Base-by-base conservation (phyloP, 2,113 vertebrate genomes). In the Colaptes auratus region DNA sequence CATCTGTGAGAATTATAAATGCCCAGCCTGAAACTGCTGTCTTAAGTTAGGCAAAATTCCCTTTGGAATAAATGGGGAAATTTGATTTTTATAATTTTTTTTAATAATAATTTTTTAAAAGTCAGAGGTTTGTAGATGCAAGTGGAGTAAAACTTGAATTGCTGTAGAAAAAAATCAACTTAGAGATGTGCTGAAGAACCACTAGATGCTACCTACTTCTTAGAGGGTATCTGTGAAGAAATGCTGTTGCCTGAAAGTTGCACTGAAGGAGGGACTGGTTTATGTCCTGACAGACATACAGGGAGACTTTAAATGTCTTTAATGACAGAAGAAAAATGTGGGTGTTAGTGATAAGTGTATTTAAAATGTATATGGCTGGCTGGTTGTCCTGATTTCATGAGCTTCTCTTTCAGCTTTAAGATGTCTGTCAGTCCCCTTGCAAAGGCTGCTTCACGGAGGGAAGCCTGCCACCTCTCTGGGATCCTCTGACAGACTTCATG, bases 1-100 rank as follows among this genome's bases (percentile, higher is more conserved):
- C 83, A 93, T 92, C 73, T 90, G 50, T 75, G 64, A 86, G 74
- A 93, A 95, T 87, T 69, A 88, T 50, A 65, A 81, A 82, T 19
- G 72, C 27, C 25, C 85, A 79, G 44, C 33, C 71, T 65, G 55
- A 87, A 82, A 96, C 0, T 67, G 65, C 23, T 78, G n/a, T 39
- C 76, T 72, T 73, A 72, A 73, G 24, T 89, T 61, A 79, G 59
- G 31, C 9, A 88, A 77, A 89, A 90, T 73, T 70, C 50, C 36
- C 8, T 59, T 92, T 72, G 53, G 42, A 69, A 71, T 65, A 79
- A 94, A 79, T 77, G 58, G 44, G 23, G 50, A 52, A 13, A 24
- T 52, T 12, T 52, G 12, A 52, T 15, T 44, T 44, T 44, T 44
- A 12, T 39, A 39, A 39, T 16, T 44, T 44, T 44, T 44, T 15